phyloP scores from a whole-genome alignment of 2,888 invertebrate species.

The Schizotus pectinicornis region DNA sequence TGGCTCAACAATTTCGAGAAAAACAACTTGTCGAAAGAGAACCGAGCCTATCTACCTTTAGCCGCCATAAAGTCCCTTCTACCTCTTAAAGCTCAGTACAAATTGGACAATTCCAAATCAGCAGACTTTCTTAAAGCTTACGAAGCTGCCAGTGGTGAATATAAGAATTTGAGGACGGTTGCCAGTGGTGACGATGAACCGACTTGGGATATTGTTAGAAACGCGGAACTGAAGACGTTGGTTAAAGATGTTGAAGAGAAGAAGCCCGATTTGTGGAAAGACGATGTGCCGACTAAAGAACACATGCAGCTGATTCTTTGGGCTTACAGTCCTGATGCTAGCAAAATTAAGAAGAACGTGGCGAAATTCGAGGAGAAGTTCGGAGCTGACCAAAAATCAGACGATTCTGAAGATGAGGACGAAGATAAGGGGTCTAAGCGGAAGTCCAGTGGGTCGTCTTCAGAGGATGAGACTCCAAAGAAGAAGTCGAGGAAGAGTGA shows the following conservation, averaged over 20 bases:
- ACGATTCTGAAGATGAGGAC: conserved; percentile 33
- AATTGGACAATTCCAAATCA: conserved; percentile 58
- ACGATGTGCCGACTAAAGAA: conserved; percentile 71
- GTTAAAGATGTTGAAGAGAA: conserved; percentile 66
- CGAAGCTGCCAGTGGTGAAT: conserved; percentile 68
- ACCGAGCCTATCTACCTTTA: conserved; percentile 71
- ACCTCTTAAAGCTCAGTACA: conserved; percentile 62
- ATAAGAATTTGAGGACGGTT: conserved; percentile 75
- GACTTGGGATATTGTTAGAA: conserved; percentile 80
- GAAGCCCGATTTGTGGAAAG: conserved; percentile 67
- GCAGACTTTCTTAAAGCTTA: conserved; percentile 70
- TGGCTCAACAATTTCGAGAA: conserved; percentile 77
- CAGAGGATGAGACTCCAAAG: conserved; percentile 22
- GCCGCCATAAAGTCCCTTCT: conserved; percentile 65
- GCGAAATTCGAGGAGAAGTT: conserved; percentile 60
- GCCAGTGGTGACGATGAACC: conserved; percentile 62
- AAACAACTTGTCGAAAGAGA: conserved; percentile 69
- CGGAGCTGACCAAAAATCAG: conserved; percentile 41
- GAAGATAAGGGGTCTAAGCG: conserved; percentile 31
- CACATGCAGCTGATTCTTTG: conserved; percentile 74
- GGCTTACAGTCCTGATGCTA: conserved; percentile 77
- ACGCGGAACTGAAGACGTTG: conserved; percentile 66
- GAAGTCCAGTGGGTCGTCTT: conserved; percentile 17
- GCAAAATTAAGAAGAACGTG: conserved; percentile 68
- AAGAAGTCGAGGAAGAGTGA: conserved; percentile 9